Base-by-base conservation (phyloP, 1,140 invertebrate species). In the Oedothorax gibbosus region DNA sequence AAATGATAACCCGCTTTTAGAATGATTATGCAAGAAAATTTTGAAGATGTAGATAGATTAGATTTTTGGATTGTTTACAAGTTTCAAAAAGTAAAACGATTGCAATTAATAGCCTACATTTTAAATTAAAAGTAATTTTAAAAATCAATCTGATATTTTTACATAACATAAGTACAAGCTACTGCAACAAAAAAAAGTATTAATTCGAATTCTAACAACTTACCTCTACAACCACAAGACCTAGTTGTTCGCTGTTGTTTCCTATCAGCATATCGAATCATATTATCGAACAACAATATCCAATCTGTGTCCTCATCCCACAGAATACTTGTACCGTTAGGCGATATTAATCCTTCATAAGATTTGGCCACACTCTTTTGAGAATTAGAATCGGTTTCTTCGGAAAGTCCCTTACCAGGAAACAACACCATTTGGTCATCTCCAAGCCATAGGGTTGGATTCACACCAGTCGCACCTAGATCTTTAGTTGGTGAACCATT, bases 241-340 rank as follows among this genome's bases (percentile, higher is more conserved):
- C 84, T 57, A 49, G 76, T 78, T n/a, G 85, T 68, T 12, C 73
- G 53, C 53, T 81, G 57, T 35, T 81, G 77, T 78, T 85, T 80
- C 20, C 84, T 64, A n/a, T 86, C 75, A 5, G 87, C 79, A 68
- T 84, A 80, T 5, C 83, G 84, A 5, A 92, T 90, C 85, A 92
- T 91, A 86, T 92, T 92, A 88, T 92, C 92, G 89, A 91, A 92
- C 56, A 92, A 89, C 9, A 92, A 88, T 66, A 92, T 92, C 92
- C 92, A 92, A 50, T 88, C 90, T 84, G 90, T 90, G 85, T 91
- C 91, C 0, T 89, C 87, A 84, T 92, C 91, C 92, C 92, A 92
- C 49, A 91, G 71, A 18, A 86, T 85, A 18, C 66, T 84, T 0
- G 80, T 84, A 15, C 85, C 76, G 50, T 86, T 78, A 10, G 80